Evolutionary conservation across 2,797 vertebrate genomes (phyloP).

Genomic region (Tokudaia tokunoshimensis): DNA sequence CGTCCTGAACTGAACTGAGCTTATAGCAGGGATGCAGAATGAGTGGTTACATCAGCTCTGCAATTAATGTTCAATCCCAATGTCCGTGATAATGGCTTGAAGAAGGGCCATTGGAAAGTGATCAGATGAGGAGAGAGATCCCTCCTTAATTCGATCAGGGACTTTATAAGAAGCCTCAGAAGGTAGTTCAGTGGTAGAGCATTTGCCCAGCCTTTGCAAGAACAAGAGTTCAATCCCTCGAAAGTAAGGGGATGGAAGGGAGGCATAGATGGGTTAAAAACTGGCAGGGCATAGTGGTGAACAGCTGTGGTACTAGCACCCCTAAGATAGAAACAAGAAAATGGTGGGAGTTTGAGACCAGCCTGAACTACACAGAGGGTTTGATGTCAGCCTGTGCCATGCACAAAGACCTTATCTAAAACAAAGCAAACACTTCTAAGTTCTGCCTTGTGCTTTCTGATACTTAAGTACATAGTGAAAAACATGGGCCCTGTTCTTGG

Average conservation of each 20-base stretch:
- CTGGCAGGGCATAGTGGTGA: not conserved
- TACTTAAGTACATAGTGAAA: not conserved
- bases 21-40: not conserved
- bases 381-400: not conserved
- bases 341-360: not conserved
- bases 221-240: not conserved
- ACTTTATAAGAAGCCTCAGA: not conserved
- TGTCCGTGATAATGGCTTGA: not conserved
- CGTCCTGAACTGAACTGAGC: not conserved
- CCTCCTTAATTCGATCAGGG: not conserved
- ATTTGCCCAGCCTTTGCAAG: not conserved
- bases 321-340: not conserved
- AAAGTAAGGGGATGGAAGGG: too few species aligned
- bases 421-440: not conserved
- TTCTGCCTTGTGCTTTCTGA: not conserved
- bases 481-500: not conserved
- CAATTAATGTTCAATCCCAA: not conserved
- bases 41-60: not conserved
- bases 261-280: not conserved
- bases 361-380: not conserved
- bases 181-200: not conserved
- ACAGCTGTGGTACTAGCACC: not conserved
- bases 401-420: not conserved
- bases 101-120: too few species aligned
- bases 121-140: not conserved